A percentile compares a stretch with the other conserved stretches of the same genome.
These are phyloP conservation scores for Lordiphosa collinella DNA, from an alignment of 1,140 invertebrate genomes.

Conservation along the genomic window DNA sequence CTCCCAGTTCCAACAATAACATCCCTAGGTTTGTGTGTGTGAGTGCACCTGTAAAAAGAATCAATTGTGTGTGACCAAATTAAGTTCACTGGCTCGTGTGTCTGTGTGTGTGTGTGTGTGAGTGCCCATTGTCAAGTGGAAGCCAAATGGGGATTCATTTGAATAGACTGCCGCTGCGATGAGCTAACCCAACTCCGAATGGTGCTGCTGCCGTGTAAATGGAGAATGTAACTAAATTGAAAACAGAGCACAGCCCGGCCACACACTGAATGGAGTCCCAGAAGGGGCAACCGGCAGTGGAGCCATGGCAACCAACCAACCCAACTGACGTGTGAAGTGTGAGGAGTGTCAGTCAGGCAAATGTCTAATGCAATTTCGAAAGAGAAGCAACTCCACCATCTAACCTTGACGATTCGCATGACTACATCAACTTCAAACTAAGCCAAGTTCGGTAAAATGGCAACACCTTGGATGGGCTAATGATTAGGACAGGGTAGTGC, in stretches of 20 bases:
- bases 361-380: no score
- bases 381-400: no score
- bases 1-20: constrained; percentile 41
- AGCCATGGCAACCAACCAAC: no score
- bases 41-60: constrained; percentile 64
- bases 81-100: constrained; percentile 64
- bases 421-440: not conserved
- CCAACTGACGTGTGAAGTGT: no score
- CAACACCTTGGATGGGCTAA: no score
- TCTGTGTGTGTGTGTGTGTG: constrained; percentile 6
- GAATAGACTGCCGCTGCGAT: constrained; percentile 54
- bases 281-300: no score
- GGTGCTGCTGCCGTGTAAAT: constrained; percentile 21
- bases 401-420: constrained; percentile 2
- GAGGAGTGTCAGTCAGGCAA: no score
- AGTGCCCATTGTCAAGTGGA: constrained; percentile 65
- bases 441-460: no score
- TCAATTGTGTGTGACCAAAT: constrained; percentile 76
- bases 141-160: constrained; percentile 72
- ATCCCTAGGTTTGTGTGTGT: constrained; percentile 9
- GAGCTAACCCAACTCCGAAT: not conserved
- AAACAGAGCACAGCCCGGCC: constrained; percentile 26
- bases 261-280: no score
- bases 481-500: no score
- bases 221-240: constrained; percentile 63